phyloP scores from a whole-genome alignment of 2,888 invertebrate genomes.

The Trichopoda pennipes region DNA sequence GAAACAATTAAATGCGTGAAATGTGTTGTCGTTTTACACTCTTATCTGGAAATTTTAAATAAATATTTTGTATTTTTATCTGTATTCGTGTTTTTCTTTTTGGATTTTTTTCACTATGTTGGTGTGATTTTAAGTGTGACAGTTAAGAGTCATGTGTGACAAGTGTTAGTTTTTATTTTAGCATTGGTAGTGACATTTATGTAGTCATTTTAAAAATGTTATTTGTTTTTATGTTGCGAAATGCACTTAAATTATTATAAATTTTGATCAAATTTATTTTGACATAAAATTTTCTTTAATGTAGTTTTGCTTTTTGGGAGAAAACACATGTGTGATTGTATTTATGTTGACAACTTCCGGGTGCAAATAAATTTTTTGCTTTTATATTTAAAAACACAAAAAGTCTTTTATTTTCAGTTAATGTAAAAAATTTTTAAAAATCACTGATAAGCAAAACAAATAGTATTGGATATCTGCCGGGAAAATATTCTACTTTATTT shows the following conservation, averaged over 20 bases:
- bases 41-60: conserved; percentile 16
- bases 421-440: too few species aligned
- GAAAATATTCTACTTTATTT: too few species aligned
- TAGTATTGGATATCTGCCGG: too few species aligned
- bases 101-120: not conserved
- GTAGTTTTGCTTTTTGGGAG: not conserved
- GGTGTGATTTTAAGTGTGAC: conserved; percentile 40
- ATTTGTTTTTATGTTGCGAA: conserved; percentile 7
- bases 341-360: conserved; percentile 60
- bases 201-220: conserved; percentile 14
- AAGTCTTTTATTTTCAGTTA: not conserved
- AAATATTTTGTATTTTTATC: not conserved
- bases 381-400: conserved; percentile 9
- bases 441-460: too few species aligned
- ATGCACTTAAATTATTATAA: conserved; percentile 5
- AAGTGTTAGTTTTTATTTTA: conserved; percentile 31
- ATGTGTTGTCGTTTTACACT: conserved; percentile 56
- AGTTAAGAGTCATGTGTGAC: conserved; percentile 34
- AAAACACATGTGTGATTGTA: conserved; percentile 4
- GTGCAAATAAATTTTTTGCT: conserved; percentile 13
- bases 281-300: not conserved
- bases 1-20: conserved; percentile 66
- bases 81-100: not conserved
- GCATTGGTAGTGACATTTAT: conserved; percentile 63
- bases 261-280: not conserved